Base-by-base conservation (phyloP, 2,888 invertebrate species). In the Tortrix viridana region DNA sequence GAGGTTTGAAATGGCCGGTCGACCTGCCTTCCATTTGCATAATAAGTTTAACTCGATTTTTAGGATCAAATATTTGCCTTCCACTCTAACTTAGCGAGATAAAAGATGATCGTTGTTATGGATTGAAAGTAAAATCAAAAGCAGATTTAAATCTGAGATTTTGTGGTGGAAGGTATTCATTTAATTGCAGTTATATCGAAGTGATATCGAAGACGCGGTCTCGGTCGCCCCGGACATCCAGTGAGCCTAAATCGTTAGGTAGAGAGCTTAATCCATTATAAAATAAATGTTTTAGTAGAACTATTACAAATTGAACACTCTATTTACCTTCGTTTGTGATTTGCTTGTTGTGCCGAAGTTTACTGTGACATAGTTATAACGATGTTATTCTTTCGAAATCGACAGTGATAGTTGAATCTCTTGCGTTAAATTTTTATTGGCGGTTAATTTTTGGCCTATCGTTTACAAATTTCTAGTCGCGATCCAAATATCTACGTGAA, bases 301-400 rank as follows among this genome's bases (percentile, higher is more conserved):
- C 77, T 88, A 88, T 82, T 82, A 86, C 79, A 84, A 81, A 84
- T 81, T 76, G 73, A 82, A 82, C 80, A 79, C 80, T 85, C 82
- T 90, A 90, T 90, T 90, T 90, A 90, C 89, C 86, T 83, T 82
- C 85, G 89, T 91, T 91, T 89, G 75, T 82, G 74, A 81, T 81
- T 85, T 84, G 90, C 91, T 90, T 91, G 88, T 89, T 91, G 85
- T 84, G 79, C 85, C 82, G 72, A 83, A 81, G 78, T 77, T 79
- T 80, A 72, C 76, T 84, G 83, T 83, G 79, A 81, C 81, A 86
- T 88, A 88, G 83, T 84, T 85, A 81, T 84, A 83, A 76, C 67
- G 64, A 65, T 67, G 55, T 66, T 69, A 71, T 71, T 74, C 72
- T 70, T 63, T 57, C 67, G 68, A 65, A 59, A 67, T 66, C 68